Evolutionary conservation across 2,797 vertebrate genomes (phyloP).

Genomic region (Acanthornis magna): DNA sequence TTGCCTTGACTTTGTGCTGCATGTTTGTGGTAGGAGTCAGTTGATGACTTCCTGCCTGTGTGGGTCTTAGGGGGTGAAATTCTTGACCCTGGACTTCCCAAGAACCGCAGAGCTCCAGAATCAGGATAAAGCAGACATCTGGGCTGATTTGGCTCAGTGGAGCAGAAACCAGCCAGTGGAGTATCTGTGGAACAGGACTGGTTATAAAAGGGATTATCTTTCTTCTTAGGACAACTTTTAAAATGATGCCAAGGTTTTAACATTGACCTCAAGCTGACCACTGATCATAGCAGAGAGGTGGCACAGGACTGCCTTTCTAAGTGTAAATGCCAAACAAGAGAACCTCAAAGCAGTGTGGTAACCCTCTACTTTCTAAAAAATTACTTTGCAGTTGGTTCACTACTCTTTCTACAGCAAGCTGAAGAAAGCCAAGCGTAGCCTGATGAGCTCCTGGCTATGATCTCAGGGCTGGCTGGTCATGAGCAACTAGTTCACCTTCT

Average conservation of each 20-base stretch:
- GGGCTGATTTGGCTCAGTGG: neutral
- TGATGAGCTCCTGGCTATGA: neutral
- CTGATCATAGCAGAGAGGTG: neutral
- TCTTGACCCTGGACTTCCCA: conserved; percentile 33
- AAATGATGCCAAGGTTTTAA: neutral
- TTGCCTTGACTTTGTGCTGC: conserved; percentile 24
- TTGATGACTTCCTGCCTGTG: conserved; percentile 45
- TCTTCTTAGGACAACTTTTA: neutral
- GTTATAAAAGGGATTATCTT: neutral
- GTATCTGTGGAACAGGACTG: neutral
- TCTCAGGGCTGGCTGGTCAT: fast-evolving
- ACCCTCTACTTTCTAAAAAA: neutral
- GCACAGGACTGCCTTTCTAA: neutral
- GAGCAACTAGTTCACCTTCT: neutral
- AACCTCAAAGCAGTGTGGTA: neutral
- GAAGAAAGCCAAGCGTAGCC: neutral
- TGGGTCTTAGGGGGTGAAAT: conserved; percentile 21
- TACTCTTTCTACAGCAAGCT: neutral
- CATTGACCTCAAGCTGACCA: neutral
- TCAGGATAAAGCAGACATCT: neutral
- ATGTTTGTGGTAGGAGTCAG: conserved; percentile 45
- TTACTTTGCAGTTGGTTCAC: neutral
- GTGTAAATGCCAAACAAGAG: neutral
- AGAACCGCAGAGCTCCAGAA: neutral
- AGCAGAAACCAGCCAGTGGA: neutral